Evolutionary conservation across 1,140 invertebrate species (phyloP), one percentile per base, ranked within the genome.

Genomic region (Drosophila orosa): DNA sequence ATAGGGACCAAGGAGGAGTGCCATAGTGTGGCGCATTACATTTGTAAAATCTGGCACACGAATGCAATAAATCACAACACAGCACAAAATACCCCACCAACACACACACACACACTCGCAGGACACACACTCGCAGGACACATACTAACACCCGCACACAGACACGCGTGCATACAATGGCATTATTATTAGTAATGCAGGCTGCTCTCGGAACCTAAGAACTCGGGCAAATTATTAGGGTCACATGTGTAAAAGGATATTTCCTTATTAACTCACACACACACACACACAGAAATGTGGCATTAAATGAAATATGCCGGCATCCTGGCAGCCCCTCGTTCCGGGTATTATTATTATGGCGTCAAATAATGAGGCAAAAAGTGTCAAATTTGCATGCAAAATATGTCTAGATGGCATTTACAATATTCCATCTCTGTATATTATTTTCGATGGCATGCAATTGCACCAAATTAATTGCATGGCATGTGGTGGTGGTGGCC

Each of bases 1-100:
- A 59, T 27, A 62, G 27, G 10, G 58, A n/a, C 12, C n/a, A 29
- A 25, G 19, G 24, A 27, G 56, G 47, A 40, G 61, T 60, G 69
- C 56, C 74, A 74, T 74, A 78, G 75, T 66, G 77, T 78, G 85
- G 85, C 78, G 74, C 74, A 90, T 90, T 76, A 86, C 86, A 80
- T 90, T 86, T 83, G 81, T 90, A 86, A 90, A 90, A 90, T 90
- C 86, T 90, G 86, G 86, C 86, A 90, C 87, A 90, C 76, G 79
- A 87, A 90, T 87, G 86, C 86, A 80, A 90, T 90, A 90, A 90
- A 90, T 90, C 86, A 90, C 69, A 87, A 86, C 79, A 84, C 60
- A 80, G 62, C 76, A 81, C 72, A 78, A 78, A 78, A 76, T 76
- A 60, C 73, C 62, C 74, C 55, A 57, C 67, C 73, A 66, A 55